Percentiles rank a stretch among this genome's conserved stretches.
Evolutionary conservation across 1,140 invertebrate genomes (phyloP).

Genomic region (Leptinotarsa lineolata): DNA sequence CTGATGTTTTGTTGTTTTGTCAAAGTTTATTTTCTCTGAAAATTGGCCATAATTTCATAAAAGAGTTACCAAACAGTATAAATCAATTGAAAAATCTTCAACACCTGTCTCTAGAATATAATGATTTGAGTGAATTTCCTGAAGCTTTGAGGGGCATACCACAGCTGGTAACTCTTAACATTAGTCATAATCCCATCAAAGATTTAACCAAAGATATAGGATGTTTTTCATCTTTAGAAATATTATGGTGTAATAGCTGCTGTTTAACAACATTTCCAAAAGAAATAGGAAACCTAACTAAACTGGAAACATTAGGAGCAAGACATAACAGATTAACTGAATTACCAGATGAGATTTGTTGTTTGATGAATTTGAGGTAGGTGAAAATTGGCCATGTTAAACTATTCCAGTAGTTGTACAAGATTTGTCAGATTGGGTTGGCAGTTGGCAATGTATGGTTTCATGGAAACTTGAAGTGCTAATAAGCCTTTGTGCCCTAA

Average conservation of each 20-base stretch:
- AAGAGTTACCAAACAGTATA: slow-evolving; percentile 54
- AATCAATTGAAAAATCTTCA: slow-evolving; percentile 51
- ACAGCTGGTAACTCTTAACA: slow-evolving; percentile 76
- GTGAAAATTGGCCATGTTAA: slow-evolving; percentile 4
- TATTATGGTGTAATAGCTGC: slow-evolving; percentile 72
- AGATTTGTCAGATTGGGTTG: too few species aligned
- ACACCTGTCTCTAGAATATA: slow-evolving; percentile 65
- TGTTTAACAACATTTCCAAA: slow-evolving; percentile 63
- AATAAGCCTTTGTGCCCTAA: too few species aligned
- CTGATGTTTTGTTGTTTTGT: slow-evolving; percentile 60
- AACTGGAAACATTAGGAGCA: slow-evolving; percentile 72
- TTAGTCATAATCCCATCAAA: slow-evolving; percentile 80
- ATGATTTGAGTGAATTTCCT: slow-evolving; percentile 70
- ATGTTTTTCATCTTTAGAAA: slow-evolving; percentile 73
- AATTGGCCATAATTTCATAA: slow-evolving; percentile 64
- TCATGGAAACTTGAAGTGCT: too few species aligned
- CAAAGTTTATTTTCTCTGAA: slow-evolving; percentile 62
- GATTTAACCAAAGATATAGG: slow-evolving; percentile 69
- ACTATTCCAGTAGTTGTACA: too few species aligned
- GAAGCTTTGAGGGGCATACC: slow-evolving; percentile 63
- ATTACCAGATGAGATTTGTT: slow-evolving; percentile 61
- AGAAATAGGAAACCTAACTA: slow-evolving; percentile 71
- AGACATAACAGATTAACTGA: slow-evolving; percentile 63
- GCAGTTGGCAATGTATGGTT: too few species aligned
- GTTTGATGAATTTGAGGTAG: slow-evolving; percentile 60